Percentiles rank a stretch among this genome's conserved stretches.
These are phyloP conservation scores for Amyelois transitella DNA, from an alignment of 1,140 invertebrate species.

Conservation along the genomic window DNA sequence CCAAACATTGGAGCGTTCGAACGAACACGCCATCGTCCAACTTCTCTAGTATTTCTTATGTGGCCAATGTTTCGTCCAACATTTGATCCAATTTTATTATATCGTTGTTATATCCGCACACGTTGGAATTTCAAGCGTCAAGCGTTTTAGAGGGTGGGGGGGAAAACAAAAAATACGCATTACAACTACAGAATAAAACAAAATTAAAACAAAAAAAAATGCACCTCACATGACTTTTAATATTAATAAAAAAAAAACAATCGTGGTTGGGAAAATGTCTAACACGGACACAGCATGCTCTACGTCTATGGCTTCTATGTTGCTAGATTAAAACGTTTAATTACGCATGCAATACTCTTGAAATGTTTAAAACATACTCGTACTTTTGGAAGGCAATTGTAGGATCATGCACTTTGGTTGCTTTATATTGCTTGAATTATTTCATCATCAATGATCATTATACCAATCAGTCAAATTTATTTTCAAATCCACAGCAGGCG, in stretches of 20 bases:
- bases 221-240: slow-evolving; percentile 18
- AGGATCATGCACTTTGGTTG: too few species aligned
- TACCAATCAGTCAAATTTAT: too few species aligned
- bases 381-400: not conserved
- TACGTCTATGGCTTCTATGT: slow-evolving; percentile 63
- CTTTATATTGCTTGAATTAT: too few species aligned
- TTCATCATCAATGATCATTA: too few species aligned
- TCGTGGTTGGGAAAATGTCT: slow-evolving; percentile 74
- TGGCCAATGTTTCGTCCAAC: slow-evolving; percentile 41
- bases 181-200: slow-evolving; percentile 72
- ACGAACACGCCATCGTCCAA: slow-evolving; percentile 86
- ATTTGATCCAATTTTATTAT: slow-evolving; percentile 22
- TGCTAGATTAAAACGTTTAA: slow-evolving; percentile 13
- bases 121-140: slow-evolving; percentile 71
- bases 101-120: slow-evolving; percentile 62
- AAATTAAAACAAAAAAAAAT: slow-evolving; percentile 39
- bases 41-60: slow-evolving; percentile 67
- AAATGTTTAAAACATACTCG: not conserved
- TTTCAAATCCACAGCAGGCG: too few species aligned
- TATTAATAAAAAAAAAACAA: slow-evolving; percentile 28
- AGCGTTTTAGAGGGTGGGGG: slow-evolving; percentile 64
- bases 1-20: slow-evolving; percentile 84
- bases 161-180: slow-evolving; percentile 73
- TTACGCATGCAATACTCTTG: not conserved
- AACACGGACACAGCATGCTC: slow-evolving; percentile 62